Evolutionary conservation across 2,113 vertebrate genomes (phyloP).

Genomic region (Cricetomys ansorgei): DNA sequence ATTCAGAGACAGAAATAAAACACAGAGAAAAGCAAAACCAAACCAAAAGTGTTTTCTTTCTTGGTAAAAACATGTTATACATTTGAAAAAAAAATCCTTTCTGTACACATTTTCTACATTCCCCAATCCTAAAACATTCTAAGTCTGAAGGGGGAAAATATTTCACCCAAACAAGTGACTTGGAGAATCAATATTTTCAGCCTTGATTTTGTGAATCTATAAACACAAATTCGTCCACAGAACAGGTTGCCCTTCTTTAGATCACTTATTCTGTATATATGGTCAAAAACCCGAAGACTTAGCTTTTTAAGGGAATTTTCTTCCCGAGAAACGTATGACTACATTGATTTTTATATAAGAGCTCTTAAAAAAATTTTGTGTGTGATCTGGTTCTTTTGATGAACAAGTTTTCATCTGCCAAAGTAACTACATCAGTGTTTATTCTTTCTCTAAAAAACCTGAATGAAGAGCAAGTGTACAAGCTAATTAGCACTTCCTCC

Average conservation of each 20-base stretch:
- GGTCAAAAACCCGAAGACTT: background rate
- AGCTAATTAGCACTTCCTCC: background rate
- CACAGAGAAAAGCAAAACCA: background rate
- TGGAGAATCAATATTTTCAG: background rate
- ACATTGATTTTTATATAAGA: background rate
- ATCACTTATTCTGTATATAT: background rate
- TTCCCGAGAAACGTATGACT: background rate
- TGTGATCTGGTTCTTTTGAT: background rate
- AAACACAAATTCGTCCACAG: background rate
- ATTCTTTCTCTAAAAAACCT: background rate
- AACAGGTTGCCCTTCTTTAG: background rate
- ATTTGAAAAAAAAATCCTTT: background rate
- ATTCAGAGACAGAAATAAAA: conserved; percentile 1
- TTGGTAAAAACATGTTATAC: background rate
- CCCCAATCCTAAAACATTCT: background rate
- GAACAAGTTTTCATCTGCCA: background rate
- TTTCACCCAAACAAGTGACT: background rate
- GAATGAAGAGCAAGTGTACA: background rate
- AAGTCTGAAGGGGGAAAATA: background rate
- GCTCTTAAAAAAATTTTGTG: background rate
- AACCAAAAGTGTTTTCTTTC: background rate
- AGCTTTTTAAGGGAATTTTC: background rate
- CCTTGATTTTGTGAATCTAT: background rate
- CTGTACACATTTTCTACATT: background rate
- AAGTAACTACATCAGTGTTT: background rate